A percentile compares a stretch with the other conserved stretches of the same genome.
phyloP scores from a whole-genome alignment of 1,140 invertebrate species.

The Cepaea nemoralis region DNA sequence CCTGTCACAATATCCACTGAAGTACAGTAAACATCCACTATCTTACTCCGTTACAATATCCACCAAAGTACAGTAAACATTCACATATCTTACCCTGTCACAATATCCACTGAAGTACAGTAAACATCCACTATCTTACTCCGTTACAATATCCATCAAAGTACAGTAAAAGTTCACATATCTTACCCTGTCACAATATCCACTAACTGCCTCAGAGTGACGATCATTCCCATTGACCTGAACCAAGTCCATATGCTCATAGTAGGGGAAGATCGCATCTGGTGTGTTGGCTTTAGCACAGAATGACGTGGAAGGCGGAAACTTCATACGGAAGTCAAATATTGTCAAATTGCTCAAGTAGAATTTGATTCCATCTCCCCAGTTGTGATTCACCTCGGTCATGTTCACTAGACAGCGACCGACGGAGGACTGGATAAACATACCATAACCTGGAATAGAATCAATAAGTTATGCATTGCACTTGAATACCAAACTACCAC shows the following conservation, averaged over 20 bases:
- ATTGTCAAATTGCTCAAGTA: slow-evolving; percentile 65
- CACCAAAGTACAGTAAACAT: too few species aligned
- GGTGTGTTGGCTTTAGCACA: slow-evolving; percentile 45
- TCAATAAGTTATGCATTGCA: too few species aligned
- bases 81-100: too few species aligned
- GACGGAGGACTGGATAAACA: slow-evolving; percentile 84
- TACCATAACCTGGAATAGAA: slow-evolving; percentile 80
- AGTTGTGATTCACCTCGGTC: slow-evolving; percentile 89
- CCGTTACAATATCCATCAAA: too few species aligned
- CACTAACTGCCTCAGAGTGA: slow-evolving; percentile 26
- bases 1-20: too few species aligned
- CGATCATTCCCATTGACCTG: slow-evolving; percentile 50
- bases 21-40: too few species aligned
- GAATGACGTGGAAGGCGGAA: slow-evolving; percentile 49
- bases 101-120: too few species aligned
- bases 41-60: too few species aligned
- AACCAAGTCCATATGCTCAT: slow-evolving; percentile 55
- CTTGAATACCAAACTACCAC: too few species aligned
- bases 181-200: slow-evolving; percentile 53
- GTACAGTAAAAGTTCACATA: too few species aligned
- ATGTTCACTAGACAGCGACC: slow-evolving; percentile 92
- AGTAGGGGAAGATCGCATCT: slow-evolving; percentile 44
- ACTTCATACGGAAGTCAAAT: slow-evolving; percentile 56
- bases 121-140: too few species aligned
- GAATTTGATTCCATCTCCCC: slow-evolving; percentile 85